Percentiles rank a stretch among this genome's conserved stretches.
Conservation (phyloP, 2,888 invertebrate genomes). For the Apamea monoglypha region DNA sequence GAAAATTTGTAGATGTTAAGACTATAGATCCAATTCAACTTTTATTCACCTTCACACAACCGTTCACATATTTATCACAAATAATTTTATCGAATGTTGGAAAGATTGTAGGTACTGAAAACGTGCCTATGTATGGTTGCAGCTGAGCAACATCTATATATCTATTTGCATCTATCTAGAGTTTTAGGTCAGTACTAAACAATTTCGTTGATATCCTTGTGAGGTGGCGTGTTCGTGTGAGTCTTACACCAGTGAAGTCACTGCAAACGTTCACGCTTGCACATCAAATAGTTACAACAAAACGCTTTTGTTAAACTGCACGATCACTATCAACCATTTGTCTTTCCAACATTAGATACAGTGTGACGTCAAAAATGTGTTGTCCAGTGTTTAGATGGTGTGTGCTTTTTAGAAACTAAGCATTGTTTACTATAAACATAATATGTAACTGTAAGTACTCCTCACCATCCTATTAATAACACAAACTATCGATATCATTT, state of each 20-base stretch:
- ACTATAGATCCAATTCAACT: constrained; percentile 49
- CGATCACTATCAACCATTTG: constrained; percentile 81
- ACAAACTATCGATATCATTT: constrained; percentile 26
- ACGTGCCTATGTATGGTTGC: constrained; percentile 71
- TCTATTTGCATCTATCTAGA: constrained; percentile 57
- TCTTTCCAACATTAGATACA: constrained; percentile 88
- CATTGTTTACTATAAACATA: constrained; percentile 14
- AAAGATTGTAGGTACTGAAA: constrained; percentile 85
- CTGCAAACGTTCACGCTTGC: constrained; percentile 72
- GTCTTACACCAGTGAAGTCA: constrained; percentile 69
- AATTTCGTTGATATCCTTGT: constrained; percentile 70
- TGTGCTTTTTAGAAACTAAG: constrained; percentile 42
- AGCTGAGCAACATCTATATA: constrained; percentile 68
- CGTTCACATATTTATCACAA: constrained; percentile 62
- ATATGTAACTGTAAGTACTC: neutral
- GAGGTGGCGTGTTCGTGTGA: constrained; percentile 81
- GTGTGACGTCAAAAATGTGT: constrained; percentile 56
- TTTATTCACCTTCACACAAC: constrained; percentile 65
- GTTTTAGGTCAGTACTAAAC: constrained; percentile 85
- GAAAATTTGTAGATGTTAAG: constrained; percentile 68
- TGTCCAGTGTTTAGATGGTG: constrained; percentile 37
- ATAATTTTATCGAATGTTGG: constrained; percentile 84
- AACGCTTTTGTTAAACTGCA: constrained; percentile 73
- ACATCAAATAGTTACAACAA: constrained; percentile 75
- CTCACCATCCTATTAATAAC: constrained; percentile 29